Conservation (phyloP, 2,113 vertebrate genomes). For the Pollachius pollachius region DNA sequence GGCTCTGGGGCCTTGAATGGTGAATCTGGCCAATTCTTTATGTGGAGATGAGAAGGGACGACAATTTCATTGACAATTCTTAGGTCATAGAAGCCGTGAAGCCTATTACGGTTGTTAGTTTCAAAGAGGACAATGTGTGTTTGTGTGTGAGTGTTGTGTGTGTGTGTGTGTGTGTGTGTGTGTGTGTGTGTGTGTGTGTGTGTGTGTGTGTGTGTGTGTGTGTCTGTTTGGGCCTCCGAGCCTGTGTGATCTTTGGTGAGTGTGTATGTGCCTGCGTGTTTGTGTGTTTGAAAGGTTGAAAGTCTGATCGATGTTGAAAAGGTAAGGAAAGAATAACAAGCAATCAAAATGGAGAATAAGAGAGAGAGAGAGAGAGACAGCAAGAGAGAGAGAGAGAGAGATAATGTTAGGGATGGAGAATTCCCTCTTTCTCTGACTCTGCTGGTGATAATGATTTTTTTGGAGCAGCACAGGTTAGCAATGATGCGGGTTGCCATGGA, state of each 20-base stretch:
- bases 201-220: constrained; percentile 1
- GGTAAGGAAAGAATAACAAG: too few relatives aligned
- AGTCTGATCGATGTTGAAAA: not conserved
- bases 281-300: not conserved
- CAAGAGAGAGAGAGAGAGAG: too few relatives aligned
- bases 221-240: constrained; percentile 1
- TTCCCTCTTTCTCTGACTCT: constrained; percentile 49
- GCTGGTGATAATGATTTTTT: constrained; percentile 61
- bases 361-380: not conserved
- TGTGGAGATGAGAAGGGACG: too few relatives aligned
- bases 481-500: constrained; percentile 57
- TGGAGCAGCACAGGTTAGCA: constrained; percentile 48
- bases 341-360: not conserved
- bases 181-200: not conserved
- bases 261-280: not conserved
- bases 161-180: not conserved
- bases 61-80: too few relatives aligned
- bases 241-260: not conserved
- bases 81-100: too few relatives aligned
- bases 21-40: too few relatives aligned
- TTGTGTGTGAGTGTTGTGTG: not conserved
- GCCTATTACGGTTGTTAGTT: not conserved
- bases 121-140: not conserved
- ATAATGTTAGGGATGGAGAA: constrained; percentile 38
- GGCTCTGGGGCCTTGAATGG: too few relatives aligned